phyloP scores from a whole-genome alignment of 2,888 invertebrate genomes.

The Polietes domitor region DNA sequence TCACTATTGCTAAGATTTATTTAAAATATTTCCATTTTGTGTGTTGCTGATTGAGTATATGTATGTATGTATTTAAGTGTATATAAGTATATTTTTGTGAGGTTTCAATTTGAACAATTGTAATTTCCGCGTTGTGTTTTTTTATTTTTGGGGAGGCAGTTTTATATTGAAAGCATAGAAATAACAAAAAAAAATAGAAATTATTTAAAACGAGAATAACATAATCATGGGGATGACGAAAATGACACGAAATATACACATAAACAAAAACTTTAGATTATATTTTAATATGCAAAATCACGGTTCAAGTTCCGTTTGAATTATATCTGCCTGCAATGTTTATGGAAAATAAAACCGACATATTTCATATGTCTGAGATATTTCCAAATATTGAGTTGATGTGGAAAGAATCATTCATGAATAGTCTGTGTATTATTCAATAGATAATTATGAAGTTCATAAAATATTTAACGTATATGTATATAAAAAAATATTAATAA shows the following conservation, averaged over 20 bases:
- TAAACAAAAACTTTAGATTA: no score
- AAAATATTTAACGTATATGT: background rate
- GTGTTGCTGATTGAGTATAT: slow-evolving; percentile 36
- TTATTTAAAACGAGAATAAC: no score
- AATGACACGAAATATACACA: no score
- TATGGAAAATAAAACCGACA: no score
- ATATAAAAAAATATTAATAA: background rate
- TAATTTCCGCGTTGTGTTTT: background rate
- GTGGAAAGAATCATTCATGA: no score
- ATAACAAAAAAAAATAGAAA: background rate
- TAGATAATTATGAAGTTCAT: background rate
- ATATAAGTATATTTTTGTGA: slow-evolving; percentile 35
- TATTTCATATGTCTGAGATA: no score
- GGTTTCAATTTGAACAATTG: slow-evolving; percentile 60
- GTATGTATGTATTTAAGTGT: slow-evolving; percentile 26
- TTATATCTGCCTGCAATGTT: no score
- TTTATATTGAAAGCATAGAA: background rate
- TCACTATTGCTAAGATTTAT: slow-evolving; percentile 48
- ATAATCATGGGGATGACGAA: no score
- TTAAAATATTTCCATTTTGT: slow-evolving; percentile 30
- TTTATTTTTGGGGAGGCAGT: slow-evolving; percentile 20
- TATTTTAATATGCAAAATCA: no score
- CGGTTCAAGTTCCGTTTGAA: no score
- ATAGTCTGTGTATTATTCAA: no score
- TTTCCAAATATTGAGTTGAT: no score